These are phyloP conservation scores for Montipora cactus DNA, from an alignment of 64 coral and sea anemone genomes.

Conservation along the genomic window DNA sequence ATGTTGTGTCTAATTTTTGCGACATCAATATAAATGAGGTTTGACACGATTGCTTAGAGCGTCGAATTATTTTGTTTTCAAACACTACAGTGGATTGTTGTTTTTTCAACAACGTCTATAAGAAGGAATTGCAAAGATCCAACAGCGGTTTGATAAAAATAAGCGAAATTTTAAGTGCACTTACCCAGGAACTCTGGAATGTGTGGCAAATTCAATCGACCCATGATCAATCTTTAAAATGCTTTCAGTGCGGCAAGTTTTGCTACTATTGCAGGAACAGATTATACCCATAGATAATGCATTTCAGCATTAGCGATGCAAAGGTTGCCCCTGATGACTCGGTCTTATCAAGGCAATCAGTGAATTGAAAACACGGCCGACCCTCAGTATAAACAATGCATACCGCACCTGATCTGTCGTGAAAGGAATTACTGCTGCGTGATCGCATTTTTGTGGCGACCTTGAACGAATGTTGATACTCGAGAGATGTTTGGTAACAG, in stretches of 20 bases:
- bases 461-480: neutral
- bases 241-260: constrained; percentile 6
- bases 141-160: neutral
- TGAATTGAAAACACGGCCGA: neutral
- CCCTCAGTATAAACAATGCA: no score
- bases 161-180: neutral
- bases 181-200: neutral
- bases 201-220: constrained; percentile 14
- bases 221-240: constrained; percentile 7
- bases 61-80: neutral
- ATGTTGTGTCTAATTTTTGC: neutral
- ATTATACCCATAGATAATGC: constrained; percentile 31
- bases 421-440: neutral
- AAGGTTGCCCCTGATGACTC: neutral
- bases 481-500: neutral
- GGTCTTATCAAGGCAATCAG: no score
- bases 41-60: neutral
- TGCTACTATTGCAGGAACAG: constrained; percentile 27
- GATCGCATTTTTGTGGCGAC: neutral
- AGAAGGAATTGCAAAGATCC: neutral
- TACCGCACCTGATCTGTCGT: neutral
- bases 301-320: neutral
- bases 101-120: neutral
- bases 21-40: neutral
- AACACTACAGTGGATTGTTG: neutral